A percentile compares a stretch with the other conserved stretches of the same genome.
Evolutionary conservation across 2,797 vertebrate species (phyloP).

Genomic region (Oryzias sinensis): DNA sequence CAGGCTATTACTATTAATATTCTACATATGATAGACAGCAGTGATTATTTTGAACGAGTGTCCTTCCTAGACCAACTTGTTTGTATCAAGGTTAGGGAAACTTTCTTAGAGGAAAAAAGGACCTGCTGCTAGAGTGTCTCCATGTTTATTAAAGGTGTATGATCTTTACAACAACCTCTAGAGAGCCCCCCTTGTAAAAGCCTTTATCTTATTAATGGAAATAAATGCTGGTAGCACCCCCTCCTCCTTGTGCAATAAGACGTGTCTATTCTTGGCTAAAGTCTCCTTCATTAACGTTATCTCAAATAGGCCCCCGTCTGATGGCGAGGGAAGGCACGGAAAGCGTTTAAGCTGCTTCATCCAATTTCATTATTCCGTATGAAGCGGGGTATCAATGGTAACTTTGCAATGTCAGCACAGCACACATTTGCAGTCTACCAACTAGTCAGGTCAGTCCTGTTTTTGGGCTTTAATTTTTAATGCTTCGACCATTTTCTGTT

Average conservation of each 20-base stretch:
- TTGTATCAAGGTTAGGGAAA: conserved; percentile 50
- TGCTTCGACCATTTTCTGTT: too few species aligned
- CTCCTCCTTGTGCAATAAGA: conserved; percentile 47
- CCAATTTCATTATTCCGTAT: conserved; percentile 73
- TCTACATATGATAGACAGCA: conserved; percentile 47
- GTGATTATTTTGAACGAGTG: conserved; percentile 59
- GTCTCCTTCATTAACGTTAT: conserved; percentile 80
- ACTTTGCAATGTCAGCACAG: conserved; percentile 67
- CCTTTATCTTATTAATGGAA: conserved; percentile 69
- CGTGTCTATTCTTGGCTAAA: conserved; percentile 66
- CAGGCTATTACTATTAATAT: conserved; percentile 36
- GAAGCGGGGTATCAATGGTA: conserved; percentile 62
- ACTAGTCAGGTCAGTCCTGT: conserved; percentile 13
- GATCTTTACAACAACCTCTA: conserved; percentile 39
- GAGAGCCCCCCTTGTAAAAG: conserved; percentile 55
- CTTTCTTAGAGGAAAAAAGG: conserved; percentile 22
- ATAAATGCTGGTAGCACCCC: conserved; percentile 61
- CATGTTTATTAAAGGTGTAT: too few species aligned
- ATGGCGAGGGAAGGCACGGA: conserved; percentile 59
- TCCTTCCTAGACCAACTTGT: conserved; percentile 24
- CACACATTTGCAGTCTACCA: conserved; percentile 5
- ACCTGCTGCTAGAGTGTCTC: not conserved
- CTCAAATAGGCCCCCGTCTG: conserved; percentile 73
- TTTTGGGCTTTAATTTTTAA: too few species aligned
- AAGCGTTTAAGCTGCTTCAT: conserved; percentile 72